Conservation (phyloP, 1,140 invertebrate species). For the Plodia interpunctella region DNA sequence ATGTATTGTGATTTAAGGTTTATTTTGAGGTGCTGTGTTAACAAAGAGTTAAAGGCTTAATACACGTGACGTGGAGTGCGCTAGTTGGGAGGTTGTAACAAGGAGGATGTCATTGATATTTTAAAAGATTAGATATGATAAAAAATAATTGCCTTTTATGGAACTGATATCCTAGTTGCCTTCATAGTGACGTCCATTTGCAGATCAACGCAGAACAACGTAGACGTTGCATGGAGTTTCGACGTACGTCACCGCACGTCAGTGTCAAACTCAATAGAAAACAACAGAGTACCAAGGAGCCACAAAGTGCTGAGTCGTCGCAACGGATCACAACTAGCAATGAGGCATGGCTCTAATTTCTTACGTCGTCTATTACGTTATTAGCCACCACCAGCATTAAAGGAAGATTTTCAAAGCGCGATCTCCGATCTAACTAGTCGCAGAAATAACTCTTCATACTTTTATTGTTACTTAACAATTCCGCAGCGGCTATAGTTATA, state of each 20-base stretch:
- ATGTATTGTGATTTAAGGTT: not conserved
- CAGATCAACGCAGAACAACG: too few relatives aligned
- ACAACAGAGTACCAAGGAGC: too few relatives aligned
- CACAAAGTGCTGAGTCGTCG: too few relatives aligned
- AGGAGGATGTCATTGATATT: slow-evolving; percentile 13
- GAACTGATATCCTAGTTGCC: too few relatives aligned
- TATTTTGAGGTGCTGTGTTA: not conserved
- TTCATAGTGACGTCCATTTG: too few relatives aligned
- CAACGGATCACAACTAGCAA: too few relatives aligned
- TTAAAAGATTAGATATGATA: not conserved
- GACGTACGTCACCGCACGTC: too few relatives aligned
- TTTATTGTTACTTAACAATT: not conserved
- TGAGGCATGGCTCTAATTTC: too few relatives aligned
- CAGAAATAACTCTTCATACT: not conserved
- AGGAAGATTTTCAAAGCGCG: slow-evolving; percentile 45
- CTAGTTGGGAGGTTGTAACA: slow-evolving; percentile 39
- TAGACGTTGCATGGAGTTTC: too few relatives aligned
- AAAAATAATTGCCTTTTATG: too few relatives aligned
- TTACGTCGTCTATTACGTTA: not conserved
- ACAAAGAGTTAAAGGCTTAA: slow-evolving; percentile 41
- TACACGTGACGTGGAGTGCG: slow-evolving; percentile 30
- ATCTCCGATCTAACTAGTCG: slow-evolving; percentile 44
- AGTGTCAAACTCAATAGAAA: too few relatives aligned
- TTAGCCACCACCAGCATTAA: slow-evolving; percentile 29
- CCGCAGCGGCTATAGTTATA: not conserved